Evolutionary conservation across 2,888 invertebrate genomes (phyloP).

Genomic region (Drosophila nr. medialis): DNA sequence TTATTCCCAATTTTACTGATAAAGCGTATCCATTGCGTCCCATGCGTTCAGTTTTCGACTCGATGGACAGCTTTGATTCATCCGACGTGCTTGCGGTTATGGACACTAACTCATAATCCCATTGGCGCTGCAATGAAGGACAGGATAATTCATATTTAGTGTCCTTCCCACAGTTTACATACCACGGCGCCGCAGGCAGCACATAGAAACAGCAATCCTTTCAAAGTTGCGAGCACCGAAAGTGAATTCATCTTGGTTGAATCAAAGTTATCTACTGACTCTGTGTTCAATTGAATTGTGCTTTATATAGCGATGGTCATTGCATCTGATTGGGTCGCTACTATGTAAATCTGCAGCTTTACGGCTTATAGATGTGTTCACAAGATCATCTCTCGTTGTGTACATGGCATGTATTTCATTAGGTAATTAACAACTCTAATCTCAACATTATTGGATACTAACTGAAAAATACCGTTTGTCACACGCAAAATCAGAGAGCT

Average conservation of each 20-base stretch:
- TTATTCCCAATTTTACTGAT: not conserved
- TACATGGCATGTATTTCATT: not conserved
- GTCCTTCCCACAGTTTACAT: not conserved
- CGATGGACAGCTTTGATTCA: conserved; percentile 4
- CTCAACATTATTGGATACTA: not conserved
- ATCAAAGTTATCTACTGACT: not conserved
- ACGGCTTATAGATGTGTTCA: not conserved
- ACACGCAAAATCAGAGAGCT: not conserved
- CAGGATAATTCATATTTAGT: too few species aligned
- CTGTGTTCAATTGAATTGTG: not conserved
- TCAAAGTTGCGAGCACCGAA: not conserved
- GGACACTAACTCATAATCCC: conserved; percentile 35
- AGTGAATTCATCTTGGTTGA: not conserved
- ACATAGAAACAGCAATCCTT: not conserved
- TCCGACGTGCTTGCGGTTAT: conserved; percentile 20
- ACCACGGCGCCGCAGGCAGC: conserved; percentile 9
- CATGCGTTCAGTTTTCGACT: conserved; percentile 1
- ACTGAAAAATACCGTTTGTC: not conserved
- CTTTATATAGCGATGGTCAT: not conserved
- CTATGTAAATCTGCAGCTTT: not conserved
- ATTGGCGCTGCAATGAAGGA: conserved; percentile 18
- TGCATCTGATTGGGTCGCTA: not conserved
- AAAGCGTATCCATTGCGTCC: conserved; percentile 24
- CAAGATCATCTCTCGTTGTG: not conserved
- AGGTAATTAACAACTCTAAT: not conserved